These are phyloP conservation scores for Lasioglossum albipes DNA, from an alignment of 1,140 invertebrate species.

Conservation along the genomic window DNA sequence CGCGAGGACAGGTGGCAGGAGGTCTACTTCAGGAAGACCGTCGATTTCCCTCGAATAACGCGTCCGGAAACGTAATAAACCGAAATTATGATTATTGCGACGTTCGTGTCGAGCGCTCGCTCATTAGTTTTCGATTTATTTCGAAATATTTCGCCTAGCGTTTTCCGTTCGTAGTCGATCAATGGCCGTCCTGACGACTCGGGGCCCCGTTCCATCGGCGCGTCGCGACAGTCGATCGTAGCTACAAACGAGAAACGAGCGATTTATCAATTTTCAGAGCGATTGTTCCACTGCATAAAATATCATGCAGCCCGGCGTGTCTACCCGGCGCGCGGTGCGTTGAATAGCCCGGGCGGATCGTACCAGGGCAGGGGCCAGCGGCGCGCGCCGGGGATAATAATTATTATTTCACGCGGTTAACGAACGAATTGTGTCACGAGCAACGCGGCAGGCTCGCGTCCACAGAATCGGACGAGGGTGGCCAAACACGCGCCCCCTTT, in stretches of 20 bases:
- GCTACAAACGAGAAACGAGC: slow-evolving; percentile 50
- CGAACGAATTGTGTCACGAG: slow-evolving; percentile 71
- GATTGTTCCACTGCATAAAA: slow-evolving; percentile 62
- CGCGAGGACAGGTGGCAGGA: not conserved
- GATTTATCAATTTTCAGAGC: slow-evolving; percentile 64
- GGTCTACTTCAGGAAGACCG: not conserved
- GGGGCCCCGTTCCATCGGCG: not conserved
- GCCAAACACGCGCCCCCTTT: not conserved
- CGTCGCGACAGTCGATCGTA: not conserved
- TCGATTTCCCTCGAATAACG: not conserved
- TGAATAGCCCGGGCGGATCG: slow-evolving; percentile 47
- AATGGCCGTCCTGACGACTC: not conserved
- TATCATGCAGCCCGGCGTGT: slow-evolving; percentile 39
- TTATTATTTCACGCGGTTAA: slow-evolving; percentile 72
- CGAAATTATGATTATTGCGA: slow-evolving; percentile 22
- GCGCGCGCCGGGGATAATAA: slow-evolving; percentile 54
- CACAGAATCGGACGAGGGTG: not conserved
- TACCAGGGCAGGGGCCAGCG: slow-evolving; percentile 43
- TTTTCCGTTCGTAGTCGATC: not conserved
- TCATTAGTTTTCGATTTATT: slow-evolving; percentile 35
- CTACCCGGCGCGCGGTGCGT: slow-evolving; percentile 4
- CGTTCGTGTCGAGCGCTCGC: not conserved
- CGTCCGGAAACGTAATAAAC: not conserved
- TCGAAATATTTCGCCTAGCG: slow-evolving; percentile 24
- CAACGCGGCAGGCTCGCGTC: slow-evolving; percentile 37